Evolutionary conservation across 1,140 invertebrate species (phyloP).

Genomic region (Drosophila kanapiae): DNA sequence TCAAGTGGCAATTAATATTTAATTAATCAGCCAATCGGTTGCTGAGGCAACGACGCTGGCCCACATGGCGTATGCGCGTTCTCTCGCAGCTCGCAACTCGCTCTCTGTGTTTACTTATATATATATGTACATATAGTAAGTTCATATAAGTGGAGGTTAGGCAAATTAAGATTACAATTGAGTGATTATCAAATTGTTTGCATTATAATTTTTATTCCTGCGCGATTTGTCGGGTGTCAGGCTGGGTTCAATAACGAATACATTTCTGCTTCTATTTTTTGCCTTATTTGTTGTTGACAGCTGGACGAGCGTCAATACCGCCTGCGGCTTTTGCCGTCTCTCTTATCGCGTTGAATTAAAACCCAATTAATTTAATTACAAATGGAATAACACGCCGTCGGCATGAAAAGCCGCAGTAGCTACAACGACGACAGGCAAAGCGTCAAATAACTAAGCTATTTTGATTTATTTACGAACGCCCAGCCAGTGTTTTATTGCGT

Average conservation of each 20-base stretch:
- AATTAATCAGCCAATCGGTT: constrained; percentile 72
- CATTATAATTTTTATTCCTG: constrained; percentile 75
- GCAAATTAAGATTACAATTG: constrained; percentile 50
- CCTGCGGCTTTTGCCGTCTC: not conserved
- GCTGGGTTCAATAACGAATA: constrained; percentile 75
- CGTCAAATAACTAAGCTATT: constrained; percentile 69
- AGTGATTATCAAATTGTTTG: constrained; percentile 76
- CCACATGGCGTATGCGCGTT: constrained; percentile 64
- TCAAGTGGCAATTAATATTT: constrained; percentile 83
- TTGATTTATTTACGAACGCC: constrained; percentile 72
- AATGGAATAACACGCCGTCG: constrained; percentile 78
- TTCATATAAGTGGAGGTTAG: constrained; percentile 58
- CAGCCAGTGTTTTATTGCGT: constrained; percentile 10
- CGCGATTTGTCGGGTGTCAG: constrained; percentile 78
- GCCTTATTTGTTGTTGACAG: constrained; percentile 72
- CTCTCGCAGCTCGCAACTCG: constrained; percentile 17
- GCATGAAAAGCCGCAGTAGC: constrained; percentile 18
- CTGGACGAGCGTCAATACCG: constrained; percentile 48
- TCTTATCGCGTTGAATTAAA: constrained; percentile 83
- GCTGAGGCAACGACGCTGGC: constrained; percentile 17
- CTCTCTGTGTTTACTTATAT: constrained; percentile 3
- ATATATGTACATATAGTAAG: not conserved
- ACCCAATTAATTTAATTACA: constrained; percentile 85
- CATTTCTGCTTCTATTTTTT: constrained; percentile 36
- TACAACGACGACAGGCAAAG: constrained; percentile 27